Percentiles rank a stretch among this genome's conserved stretches.
phyloP scores from a whole-genome alignment of 2,888 invertebrate species.

The Caenorhabditis sp. region DNA sequence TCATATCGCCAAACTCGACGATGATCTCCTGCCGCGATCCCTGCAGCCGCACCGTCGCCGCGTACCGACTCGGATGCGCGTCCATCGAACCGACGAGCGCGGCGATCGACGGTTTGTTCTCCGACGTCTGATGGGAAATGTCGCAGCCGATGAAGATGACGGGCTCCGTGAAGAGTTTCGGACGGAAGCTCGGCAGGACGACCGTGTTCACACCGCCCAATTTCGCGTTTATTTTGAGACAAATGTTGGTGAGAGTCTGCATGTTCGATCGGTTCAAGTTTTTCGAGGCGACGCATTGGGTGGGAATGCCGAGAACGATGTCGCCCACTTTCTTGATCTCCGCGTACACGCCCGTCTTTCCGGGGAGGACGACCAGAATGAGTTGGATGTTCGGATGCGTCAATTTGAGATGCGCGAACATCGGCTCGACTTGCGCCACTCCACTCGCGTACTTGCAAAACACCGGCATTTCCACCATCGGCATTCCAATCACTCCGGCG shows the following conservation, averaged over 20 bases:
- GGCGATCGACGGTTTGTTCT: conserved; percentile 87
- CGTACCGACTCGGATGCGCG: conserved; percentile 92
- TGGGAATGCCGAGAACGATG: conserved; percentile 98
- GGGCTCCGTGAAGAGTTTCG: conserved; percentile 94
- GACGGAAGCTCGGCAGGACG: conserved; percentile 93
- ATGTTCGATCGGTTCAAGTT: conserved; percentile 99
- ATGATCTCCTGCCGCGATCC: conserved; percentile 91
- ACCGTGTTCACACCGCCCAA: conserved; percentile 99
- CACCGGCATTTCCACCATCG: conserved; percentile 88
- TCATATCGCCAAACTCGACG: conserved; percentile 98
- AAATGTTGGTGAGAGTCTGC: conserved; percentile 98
- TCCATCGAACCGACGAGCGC: conserved; percentile 98
- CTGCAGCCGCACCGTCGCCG: conserved; percentile 97
- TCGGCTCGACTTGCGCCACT: conserved; percentile 98
- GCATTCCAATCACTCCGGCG: conserved; percentile 99
- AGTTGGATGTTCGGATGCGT: conserved; percentile 95
- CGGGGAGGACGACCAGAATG: conserved; percentile 96
- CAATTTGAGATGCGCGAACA: conserved; percentile 98
- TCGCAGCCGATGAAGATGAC: conserved; percentile 93
- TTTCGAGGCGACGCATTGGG: conserved; percentile 99
- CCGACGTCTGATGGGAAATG: conserved; percentile 93
- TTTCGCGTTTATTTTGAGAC: conserved; percentile 99
- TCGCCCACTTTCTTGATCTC: conserved; percentile 99
- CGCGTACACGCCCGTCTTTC: conserved; percentile 82
- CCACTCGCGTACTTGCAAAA: conserved; percentile 92